phyloP scores from a whole-genome alignment of 2,797 vertebrate genomes.

The Amblyraja radiata region DNA sequence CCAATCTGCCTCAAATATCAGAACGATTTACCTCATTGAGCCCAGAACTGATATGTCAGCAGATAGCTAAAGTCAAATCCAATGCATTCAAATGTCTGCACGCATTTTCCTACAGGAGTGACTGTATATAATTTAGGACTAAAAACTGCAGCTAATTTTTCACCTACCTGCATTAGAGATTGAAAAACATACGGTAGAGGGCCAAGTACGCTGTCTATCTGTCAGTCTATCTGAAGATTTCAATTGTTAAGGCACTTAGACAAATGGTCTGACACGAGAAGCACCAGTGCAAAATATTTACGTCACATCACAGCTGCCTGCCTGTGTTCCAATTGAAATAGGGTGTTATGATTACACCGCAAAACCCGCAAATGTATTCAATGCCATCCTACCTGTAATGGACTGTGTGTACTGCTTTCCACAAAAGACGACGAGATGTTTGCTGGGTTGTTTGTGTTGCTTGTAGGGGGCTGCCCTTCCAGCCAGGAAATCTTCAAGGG shows the following conservation, averaged over 20 bases:
- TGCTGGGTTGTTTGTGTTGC: slow-evolving; percentile 27
- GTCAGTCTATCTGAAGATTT: not conserved
- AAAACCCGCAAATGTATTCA: not conserved
- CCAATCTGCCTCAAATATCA: not conserved
- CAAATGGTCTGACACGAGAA: not conserved
- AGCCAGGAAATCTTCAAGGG: slow-evolving; percentile 89
- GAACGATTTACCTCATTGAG: not conserved
- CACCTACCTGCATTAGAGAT: not conserved
- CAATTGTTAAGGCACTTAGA: not conserved
- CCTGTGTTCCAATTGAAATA: not conserved
- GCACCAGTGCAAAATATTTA: not conserved
- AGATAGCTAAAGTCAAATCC: not conserved
- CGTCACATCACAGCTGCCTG: not conserved
- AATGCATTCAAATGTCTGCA: not conserved
- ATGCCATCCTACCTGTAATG: slow-evolving; percentile 26
- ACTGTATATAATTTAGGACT: not conserved
- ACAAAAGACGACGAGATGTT: not conserved
- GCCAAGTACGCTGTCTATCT: no score
- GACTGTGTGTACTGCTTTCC: not conserved
- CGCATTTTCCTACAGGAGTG: not conserved
- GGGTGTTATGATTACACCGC: not conserved
- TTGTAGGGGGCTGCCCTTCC: slow-evolving; percentile 68
- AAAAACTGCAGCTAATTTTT: not conserved
- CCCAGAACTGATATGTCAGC: not conserved
- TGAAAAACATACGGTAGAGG: not conserved